Conservation (phyloP, 2,888 invertebrate genomes). For the Plusia festucae region DNA sequence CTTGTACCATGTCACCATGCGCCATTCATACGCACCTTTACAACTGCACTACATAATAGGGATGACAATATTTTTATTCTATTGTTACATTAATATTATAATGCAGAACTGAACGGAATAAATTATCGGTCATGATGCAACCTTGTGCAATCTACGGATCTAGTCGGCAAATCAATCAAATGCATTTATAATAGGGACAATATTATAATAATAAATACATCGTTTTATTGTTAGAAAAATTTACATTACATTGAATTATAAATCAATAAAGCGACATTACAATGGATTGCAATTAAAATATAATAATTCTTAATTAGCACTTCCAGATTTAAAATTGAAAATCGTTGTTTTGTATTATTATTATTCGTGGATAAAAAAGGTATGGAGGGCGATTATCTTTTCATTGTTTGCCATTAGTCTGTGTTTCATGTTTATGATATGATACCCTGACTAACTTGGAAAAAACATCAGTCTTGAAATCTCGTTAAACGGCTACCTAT, state of each 20-base stretch:
- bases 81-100: not conserved
- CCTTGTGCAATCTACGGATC: conserved; percentile 8
- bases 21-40: conserved; percentile 12
- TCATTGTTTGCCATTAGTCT: not conserved
- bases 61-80: conserved; percentile 24
- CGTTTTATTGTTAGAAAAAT: not conserved
- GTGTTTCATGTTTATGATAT: not conserved
- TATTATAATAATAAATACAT: not conserved
- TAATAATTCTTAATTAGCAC: conserved; percentile 1
- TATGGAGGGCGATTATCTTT: not conserved
- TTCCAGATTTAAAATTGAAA: not conserved
- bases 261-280: not conserved
- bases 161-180: conserved; percentile 7
- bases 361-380: not conserved
- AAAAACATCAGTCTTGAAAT: no score
- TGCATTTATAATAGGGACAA: conserved; percentile 1
- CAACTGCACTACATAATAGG: conserved; percentile 48
- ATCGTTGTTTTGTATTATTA: not conserved
- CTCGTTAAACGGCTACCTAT: no score
- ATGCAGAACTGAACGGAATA: not conserved
- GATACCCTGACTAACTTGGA: not conserved
- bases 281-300: conserved; percentile 4
- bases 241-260: not conserved
- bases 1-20: not conserved
- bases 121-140: not conserved